These are phyloP conservation scores for Drosophila paranaensis DNA, from an alignment of 2,888 invertebrate genomes.

Conservation along the genomic window DNA sequence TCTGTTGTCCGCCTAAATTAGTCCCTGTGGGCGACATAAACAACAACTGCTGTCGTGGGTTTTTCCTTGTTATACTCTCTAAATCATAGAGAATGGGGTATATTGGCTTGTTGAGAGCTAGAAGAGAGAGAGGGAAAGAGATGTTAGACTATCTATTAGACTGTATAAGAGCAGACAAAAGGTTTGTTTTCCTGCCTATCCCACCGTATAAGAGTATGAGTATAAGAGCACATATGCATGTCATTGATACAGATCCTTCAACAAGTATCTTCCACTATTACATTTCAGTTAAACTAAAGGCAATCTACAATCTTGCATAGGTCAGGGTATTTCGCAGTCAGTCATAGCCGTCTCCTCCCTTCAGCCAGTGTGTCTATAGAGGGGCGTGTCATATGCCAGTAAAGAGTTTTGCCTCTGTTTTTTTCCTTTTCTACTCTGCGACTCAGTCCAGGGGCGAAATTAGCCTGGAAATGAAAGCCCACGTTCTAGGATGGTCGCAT, in stretches of 20 bases:
- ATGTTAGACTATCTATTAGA: too few relatives aligned
- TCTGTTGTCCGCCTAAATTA: conserved; percentile 1
- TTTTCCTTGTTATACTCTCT: conserved; percentile 1
- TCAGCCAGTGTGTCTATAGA: neutral
- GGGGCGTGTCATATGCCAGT: conserved; percentile 10
- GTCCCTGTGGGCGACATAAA: conserved; percentile 3
- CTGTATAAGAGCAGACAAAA: neutral
- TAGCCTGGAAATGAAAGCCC: conserved; percentile 8
- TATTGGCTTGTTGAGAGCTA: neutral
- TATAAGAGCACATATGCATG: neutral
- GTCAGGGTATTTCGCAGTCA: neutral
- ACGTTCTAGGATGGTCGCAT: conserved; percentile 38
- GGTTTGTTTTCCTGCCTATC: too few relatives aligned
- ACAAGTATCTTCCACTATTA: too few relatives aligned
- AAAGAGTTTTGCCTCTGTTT: conserved; percentile 10
- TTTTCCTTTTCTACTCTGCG: too few relatives aligned
- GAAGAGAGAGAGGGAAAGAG: too few relatives aligned
- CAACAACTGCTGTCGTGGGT: conserved; percentile 1
- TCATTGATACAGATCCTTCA: too few relatives aligned
- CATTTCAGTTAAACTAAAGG: too few relatives aligned
- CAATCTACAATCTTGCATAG: neutral
- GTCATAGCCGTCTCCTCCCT: neutral
- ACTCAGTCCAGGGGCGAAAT: conserved; percentile 3
- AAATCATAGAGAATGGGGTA: neutral
- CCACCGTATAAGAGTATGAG: neutral